A percentile compares a stretch with the other conserved stretches of the same genome.
Conservation (phyloP, 2,888 invertebrate genomes). For the Koerneria pararmatus region DNA sequence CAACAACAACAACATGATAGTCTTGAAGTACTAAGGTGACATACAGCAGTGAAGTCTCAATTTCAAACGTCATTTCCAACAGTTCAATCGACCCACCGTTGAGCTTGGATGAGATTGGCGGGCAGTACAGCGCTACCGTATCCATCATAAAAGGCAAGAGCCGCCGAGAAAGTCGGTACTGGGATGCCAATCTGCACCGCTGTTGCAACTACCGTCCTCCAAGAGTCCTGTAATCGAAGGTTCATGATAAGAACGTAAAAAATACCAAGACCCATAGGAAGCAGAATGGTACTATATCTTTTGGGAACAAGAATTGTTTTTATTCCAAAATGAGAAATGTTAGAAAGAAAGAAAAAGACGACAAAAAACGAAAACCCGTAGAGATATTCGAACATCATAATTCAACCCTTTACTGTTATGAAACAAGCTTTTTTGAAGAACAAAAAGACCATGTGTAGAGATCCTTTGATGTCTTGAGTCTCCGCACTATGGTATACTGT, state of each 20-base stretch:
- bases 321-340: no score
- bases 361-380: not conserved
- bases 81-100: no score
- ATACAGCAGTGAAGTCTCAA: no score
- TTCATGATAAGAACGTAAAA: not conserved
- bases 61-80: no score
- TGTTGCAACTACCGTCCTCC: slow-evolving; percentile 76
- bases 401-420: not conserved
- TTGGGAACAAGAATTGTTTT: no score
- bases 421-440: slow-evolving; percentile 9
- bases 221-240: slow-evolving; percentile 67
- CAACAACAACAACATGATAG: no score
- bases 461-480: no score
- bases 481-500: no score
- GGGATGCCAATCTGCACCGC: slow-evolving; percentile 78
- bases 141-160: slow-evolving; percentile 94
- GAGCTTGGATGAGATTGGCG: slow-evolving; percentile 93
- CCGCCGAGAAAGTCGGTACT: slow-evolving; percentile 85
- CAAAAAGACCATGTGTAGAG: no score
- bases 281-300: slow-evolving; percentile 2
- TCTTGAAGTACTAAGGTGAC: no score
- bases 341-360: not conserved
- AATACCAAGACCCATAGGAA: not conserved
- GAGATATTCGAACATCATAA: slow-evolving; percentile 10
- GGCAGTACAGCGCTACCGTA: slow-evolving; percentile 81